phyloP scores from a whole-genome alignment of 2,113 vertebrate genomes.

The Xiphorhynchus elegans region DNA sequence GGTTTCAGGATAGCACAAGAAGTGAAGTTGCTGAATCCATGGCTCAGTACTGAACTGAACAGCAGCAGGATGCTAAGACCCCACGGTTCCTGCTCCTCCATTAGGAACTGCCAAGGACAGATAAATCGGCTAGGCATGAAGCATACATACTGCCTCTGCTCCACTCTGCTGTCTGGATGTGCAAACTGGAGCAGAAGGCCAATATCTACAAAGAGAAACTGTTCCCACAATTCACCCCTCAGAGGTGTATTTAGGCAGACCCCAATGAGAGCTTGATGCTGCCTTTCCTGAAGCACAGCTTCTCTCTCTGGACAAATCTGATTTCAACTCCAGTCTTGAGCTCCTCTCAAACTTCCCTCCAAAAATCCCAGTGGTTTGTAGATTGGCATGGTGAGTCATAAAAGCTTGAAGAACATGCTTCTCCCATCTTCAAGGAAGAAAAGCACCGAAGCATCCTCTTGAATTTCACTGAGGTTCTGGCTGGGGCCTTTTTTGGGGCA shows the following conservation, averaged over 20 bases:
- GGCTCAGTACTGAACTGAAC: neutral
- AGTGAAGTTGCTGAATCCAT: neutral
- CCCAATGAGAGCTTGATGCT: neutral
- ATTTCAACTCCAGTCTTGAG: neutral
- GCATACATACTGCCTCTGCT: fast-evolving
- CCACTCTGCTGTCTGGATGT: neutral
- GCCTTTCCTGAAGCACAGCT: neutral
- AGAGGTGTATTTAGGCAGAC: neutral
- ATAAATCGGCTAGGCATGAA: fast-evolving
- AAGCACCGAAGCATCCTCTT: neutral
- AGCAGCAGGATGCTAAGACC: neutral
- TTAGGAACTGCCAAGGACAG: neutral
- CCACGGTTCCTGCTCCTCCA: neutral
- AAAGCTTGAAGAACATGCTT: neutral
- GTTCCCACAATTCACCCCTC: neutral
- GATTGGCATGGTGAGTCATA: neutral
- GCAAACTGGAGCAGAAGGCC: fast-evolving
- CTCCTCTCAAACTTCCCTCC: neutral
- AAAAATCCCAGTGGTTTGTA: neutral
- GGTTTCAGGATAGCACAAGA: neutral
- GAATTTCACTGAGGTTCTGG: neutral
- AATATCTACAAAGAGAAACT: neutral
- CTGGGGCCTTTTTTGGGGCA: neutral
- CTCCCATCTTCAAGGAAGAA: neutral
- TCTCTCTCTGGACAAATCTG: neutral